Base-by-base conservation (phyloP, 2,113 vertebrate genomes). In the Narcine bancroftii region DNA sequence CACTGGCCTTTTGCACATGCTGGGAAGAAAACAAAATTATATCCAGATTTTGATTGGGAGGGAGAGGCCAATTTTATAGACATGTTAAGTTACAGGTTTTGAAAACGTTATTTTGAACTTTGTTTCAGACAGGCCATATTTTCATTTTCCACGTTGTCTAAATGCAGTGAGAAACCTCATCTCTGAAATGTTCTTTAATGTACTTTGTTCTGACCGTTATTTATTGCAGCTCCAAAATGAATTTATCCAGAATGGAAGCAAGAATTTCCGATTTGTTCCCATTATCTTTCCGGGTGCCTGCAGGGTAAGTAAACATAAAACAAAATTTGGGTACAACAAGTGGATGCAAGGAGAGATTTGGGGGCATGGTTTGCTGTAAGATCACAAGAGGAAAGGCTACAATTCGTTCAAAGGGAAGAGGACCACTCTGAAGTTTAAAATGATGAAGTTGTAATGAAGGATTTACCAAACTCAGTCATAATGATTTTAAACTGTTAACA, bases 161-260 rank as follows among this genome's bases (percentile, higher is more conserved):
- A 39, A 65, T 56, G 72, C 29, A 3, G 15, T 29, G 26, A 39
- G 39, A 26, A 87, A n/a, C 36, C 29, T 33, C 72, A 39, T 56
- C 45, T 77, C 39, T 50, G 50, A 45, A 81, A 79, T 79, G 45
- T 39, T 92, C 29, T 75, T 53, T 29, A 76, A 65, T 33, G 65
- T 63, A 36, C 45, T 15, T 15, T 93, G 72, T n/a, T 42, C 75
- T 6, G 60, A 6, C 92, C 11, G 6, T 83, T 50, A 15, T 93
- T 93, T 93, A 7, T 11, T 73, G 66, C 93, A 97, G 96, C 94
- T 97, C 50, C 96, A 97, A 94, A 96, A 94, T 92, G 96, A 97
- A 94, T 97, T 96, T 93, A 97, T 97, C 89, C 96, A 96, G 93
- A 97, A 97, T 24, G 96, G 96, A 13, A 96, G 96, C 94, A 96